Percentiles rank a stretch among this genome's conserved stretches.
These are phyloP conservation scores for Tapirus indicus DNA, from an alignment of 2,797 vertebrate species.

Conservation along the genomic window DNA sequence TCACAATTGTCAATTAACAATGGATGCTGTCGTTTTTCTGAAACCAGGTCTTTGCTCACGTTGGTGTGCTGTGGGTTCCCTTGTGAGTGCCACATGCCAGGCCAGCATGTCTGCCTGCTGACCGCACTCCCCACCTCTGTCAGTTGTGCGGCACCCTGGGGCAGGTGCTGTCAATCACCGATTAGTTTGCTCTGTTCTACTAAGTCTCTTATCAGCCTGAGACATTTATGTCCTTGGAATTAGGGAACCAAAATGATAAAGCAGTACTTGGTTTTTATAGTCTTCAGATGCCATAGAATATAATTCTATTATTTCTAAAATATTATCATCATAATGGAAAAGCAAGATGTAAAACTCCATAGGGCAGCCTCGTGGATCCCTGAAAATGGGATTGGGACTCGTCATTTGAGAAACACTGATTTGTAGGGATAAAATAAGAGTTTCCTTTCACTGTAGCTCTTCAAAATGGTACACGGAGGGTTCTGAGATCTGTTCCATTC, in stretches of 20 bases:
- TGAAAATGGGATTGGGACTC: background rate
- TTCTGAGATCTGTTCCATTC: too few relatives aligned
- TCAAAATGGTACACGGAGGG: fast-evolving
- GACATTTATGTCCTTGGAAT: background rate
- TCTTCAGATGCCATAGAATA: background rate
- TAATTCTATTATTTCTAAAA: background rate
- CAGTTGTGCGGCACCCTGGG: background rate
- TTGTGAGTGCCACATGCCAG: fast-evolving
- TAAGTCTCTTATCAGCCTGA: background rate
- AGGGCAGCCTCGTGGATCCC: background rate
- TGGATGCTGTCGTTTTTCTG: background rate
- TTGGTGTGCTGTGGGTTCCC: fast-evolving
- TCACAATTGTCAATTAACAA: background rate
- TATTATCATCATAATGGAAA: background rate
- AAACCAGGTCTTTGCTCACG: background rate
- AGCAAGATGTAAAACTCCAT: background rate
- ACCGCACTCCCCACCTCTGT: fast-evolving
- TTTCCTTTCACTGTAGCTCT: background rate
- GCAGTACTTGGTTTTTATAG: background rate
- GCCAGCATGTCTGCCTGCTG: fast-evolving
- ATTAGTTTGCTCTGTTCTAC: background rate
- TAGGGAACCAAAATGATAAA: background rate
- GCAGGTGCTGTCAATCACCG: background rate
- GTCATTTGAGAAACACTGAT: background rate
- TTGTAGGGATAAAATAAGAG: background rate